Conservation (phyloP, 1,140 invertebrate genomes). For the Philotrypesis tridentata region DNA sequence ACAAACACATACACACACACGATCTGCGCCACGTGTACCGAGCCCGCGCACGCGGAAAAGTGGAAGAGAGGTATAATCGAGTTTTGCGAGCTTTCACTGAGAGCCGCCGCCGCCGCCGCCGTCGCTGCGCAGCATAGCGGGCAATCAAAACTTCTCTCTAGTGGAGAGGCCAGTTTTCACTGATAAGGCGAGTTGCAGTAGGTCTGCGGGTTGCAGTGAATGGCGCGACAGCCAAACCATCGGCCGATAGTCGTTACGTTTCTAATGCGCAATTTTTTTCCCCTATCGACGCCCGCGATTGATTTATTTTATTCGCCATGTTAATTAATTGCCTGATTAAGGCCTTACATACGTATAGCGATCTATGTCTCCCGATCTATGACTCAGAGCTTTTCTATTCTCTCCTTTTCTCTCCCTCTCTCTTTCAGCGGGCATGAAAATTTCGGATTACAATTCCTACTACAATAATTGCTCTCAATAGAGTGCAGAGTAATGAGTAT, state of each 20-base stretch:
- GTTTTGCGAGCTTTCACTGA: constrained; percentile 20
- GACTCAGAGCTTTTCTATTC: background rate
- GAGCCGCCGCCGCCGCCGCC: background rate
- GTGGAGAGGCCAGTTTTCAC: constrained; percentile 33
- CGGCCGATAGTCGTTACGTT: background rate
- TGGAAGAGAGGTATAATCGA: constrained; percentile 6
- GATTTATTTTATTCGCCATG: background rate
- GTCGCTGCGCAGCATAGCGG: no score
- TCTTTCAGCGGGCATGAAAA: background rate
- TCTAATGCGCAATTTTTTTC: background rate
- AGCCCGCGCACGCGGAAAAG: background rate
- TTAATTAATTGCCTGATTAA: background rate
- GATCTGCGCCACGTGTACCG: no score
- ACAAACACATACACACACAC: no score
- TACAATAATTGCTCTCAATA: no score
- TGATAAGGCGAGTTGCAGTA: constrained; percentile 23
- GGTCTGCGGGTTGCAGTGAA: background rate
- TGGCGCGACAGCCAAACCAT: background rate
- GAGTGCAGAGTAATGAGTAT: no score
- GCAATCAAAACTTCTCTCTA: constrained; percentile 28
- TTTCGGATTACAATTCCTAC: no score
- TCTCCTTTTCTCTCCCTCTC: background rate
- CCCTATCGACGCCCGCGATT: background rate
- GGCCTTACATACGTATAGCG: no score
- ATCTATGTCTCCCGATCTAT: background rate